These are phyloP conservation scores for Melanogrammus aeglefinus DNA, from an alignment of 2,797 vertebrate genomes.

Conservation along the genomic window DNA sequence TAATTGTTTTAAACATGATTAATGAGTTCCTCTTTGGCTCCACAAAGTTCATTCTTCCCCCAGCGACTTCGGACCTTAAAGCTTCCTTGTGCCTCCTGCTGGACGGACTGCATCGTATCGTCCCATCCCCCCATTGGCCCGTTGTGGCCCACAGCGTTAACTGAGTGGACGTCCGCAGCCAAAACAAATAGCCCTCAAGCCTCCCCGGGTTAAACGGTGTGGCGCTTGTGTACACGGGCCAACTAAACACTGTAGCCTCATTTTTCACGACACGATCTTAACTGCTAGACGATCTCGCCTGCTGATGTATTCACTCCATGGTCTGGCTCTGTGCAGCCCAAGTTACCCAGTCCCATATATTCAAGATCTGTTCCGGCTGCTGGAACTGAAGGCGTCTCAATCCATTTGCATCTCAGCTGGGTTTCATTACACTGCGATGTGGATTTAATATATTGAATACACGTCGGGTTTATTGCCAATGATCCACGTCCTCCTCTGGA, in stretches of 20 bases:
- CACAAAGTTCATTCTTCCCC: too few relatives aligned
- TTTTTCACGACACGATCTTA: not conserved
- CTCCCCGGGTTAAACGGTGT: not conserved
- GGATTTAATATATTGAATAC: constrained; percentile 23
- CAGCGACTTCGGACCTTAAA: too few relatives aligned
- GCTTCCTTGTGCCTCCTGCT: too few relatives aligned
- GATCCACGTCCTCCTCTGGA: constrained; percentile 5
- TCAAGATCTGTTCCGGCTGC: constrained; percentile 1
- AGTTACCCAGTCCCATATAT: not conserved
- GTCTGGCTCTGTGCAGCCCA: not conserved
- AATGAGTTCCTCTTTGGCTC: too few relatives aligned
- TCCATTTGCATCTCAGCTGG: constrained; percentile 6
- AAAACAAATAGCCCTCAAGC: not conserved
- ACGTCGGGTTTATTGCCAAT: constrained; percentile 17
- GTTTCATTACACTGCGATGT: constrained; percentile 9
- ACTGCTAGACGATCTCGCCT: not conserved
- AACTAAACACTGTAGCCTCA: not conserved
- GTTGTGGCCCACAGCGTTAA: too few relatives aligned
- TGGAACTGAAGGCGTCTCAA: constrained; percentile 1
- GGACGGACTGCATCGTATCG: too few relatives aligned
- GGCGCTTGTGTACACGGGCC: not conserved
- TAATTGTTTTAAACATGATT: too few relatives aligned
- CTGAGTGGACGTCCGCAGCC: too few relatives aligned
- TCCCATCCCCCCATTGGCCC: too few relatives aligned
- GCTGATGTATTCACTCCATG: not conserved